These are phyloP conservation scores for Lepidotrigona ventralis DNA, from an alignment of 1,140 invertebrate genomes.

Conservation along the genomic window DNA sequence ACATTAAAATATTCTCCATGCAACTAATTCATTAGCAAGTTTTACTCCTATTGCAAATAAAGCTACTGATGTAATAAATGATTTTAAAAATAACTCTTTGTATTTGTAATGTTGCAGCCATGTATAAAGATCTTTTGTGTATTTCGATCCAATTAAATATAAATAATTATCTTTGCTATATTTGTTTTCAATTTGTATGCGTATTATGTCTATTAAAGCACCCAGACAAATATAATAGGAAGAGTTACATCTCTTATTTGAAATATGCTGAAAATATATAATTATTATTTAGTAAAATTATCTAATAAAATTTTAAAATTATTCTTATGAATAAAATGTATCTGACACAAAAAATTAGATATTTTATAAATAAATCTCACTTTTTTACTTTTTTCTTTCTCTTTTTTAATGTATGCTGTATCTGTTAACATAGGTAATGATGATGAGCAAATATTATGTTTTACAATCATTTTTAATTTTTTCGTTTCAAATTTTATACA, in stretches of 20 bases:
- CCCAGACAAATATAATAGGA: conserved; percentile 25
- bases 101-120: background rate
- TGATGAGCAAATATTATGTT: background rate
- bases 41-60: conserved; percentile 33
- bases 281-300: background rate
- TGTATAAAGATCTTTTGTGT: background rate
- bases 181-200: conserved; percentile 21
- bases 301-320: too few species aligned
- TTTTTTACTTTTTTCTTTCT: background rate
- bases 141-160: background rate
- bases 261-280: conserved; percentile 13
- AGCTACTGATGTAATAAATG: conserved; percentile 13
- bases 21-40: conserved; percentile 6
- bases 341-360: background rate
- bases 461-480: conserved; percentile 12
- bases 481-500: background rate
- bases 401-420: background rate
- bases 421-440: background rate
- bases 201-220: background rate
- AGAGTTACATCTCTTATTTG: background rate
- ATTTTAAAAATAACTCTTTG: background rate
- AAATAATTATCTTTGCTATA: background rate
- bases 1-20: conserved; percentile 2
- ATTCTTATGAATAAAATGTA: background rate
- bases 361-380: background rate